Percentiles rank a stretch among this genome's conserved stretches.
Conservation (phyloP, 2,113 vertebrate species). For the Struthio camelus region DNA sequence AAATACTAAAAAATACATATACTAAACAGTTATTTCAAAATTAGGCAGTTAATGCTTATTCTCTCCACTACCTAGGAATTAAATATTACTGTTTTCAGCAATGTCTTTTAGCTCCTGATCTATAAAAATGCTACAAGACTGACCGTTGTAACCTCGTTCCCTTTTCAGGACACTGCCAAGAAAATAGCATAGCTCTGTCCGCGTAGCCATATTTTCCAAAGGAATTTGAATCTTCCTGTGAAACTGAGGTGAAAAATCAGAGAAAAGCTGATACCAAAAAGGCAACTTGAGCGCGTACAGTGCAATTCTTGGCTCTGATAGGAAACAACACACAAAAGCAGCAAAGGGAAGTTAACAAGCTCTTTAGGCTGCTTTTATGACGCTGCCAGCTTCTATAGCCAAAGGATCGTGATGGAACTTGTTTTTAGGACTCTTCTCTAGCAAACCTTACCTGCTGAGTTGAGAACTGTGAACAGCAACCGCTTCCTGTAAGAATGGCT, state of each 20-base stretch:
- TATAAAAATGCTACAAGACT: neutral
- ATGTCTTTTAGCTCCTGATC: too few species aligned
- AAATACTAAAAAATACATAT: too few species aligned
- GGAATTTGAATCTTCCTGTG: neutral
- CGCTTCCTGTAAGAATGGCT: neutral
- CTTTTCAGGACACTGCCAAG: neutral
- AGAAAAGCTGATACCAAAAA: neutral
- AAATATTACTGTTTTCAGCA: too few species aligned
- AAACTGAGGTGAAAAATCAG: neutral
- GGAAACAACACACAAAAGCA: neutral
- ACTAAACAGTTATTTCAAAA: too few species aligned
- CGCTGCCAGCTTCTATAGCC: neutral
- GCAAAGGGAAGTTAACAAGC: neutral
- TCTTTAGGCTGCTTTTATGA: neutral
- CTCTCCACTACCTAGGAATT: too few species aligned
- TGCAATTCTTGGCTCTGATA: neutral
- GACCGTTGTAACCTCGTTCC: neutral
- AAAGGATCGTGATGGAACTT: neutral
- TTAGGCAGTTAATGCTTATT: too few species aligned
- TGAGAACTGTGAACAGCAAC: neutral
- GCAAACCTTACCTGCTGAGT: neutral
- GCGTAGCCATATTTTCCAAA: neutral
- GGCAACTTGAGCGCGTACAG: fast-evolving
- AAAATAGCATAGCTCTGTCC: fast-evolving
- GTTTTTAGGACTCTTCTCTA: neutral